Base-by-base conservation (phyloP, 2,797 vertebrate genomes). In the Pipistrellus pipistrellus region DNA sequence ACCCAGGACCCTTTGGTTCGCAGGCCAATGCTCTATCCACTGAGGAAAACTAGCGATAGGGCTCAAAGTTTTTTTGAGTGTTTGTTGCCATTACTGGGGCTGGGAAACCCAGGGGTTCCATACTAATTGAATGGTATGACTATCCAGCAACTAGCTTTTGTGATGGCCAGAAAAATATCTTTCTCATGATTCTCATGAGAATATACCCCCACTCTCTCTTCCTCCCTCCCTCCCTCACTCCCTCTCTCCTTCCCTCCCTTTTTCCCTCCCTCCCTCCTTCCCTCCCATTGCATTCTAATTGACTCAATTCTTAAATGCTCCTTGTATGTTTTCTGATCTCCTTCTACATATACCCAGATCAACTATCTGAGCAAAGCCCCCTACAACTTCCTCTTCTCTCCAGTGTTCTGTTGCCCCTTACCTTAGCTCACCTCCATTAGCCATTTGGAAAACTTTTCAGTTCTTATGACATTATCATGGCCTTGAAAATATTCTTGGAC, bases 361-460 rank as follows among this genome's bases (percentile, higher is more conserved):
- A 94, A 48, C 2, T 71, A 11, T 48, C 27, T 10, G 13, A 92
- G 51, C 77, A 86, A 90, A 92, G 83, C 4, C 10, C 9, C 8
- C 44, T 17, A 32, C 9, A 73, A 17, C 55, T 90, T 91, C 15
- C 35, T 69, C 73, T 87, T 78, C 30, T 80, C 12, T 81, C 18
- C 32, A 68, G 9, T 62, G 68, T 85, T 57, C 53, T 17, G 8
- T 81, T 64, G 78, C 4, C 46, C 27, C 4, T 18, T 46, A 68
- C 14, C 18, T 91, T 83, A 78, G 21, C 72, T 89, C 27, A 69
- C 27, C 12, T 90, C 71, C 27, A 64, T 93, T 17, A 85, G 68
- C 17, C 41, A 85, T 32, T 68, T 88, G 53, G 53, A 87, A 92
- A 92, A 46, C 23, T 92, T 75, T 82, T 84, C 64, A 86, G 71